A percentile compares a stretch with the other conserved stretches of the same genome.
Conservation (phyloP, 2,888 invertebrate genomes). For the Amblyjoppa proteus region DNA sequence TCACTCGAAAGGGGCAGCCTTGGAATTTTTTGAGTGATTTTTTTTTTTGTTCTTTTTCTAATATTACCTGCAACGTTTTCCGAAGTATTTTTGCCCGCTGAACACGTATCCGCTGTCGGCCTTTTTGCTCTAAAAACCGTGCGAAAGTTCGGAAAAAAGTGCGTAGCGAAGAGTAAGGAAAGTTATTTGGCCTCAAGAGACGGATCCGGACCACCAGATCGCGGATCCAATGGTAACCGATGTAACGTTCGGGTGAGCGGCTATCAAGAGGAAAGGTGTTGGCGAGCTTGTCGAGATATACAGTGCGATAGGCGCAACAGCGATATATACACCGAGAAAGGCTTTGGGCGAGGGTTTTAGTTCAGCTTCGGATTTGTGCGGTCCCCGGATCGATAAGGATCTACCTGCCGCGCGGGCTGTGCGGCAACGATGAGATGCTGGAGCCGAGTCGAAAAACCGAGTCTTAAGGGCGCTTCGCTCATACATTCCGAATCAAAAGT, state of each 20-base stretch:
- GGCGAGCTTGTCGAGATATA: constrained; percentile 66
- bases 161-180: background rate
- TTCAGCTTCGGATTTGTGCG: constrained; percentile 58
- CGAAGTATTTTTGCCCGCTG: too few species aligned
- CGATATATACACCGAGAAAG: constrained; percentile 21
- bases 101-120: too few species aligned
- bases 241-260: constrained; percentile 19
- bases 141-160: too few species aligned
- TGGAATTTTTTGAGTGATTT: too few species aligned
- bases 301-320: constrained; percentile 37
- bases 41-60: too few species aligned
- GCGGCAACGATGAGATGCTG: constrained; percentile 54
- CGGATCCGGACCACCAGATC: constrained; percentile 8
- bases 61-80: too few species aligned
- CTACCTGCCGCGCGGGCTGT: constrained; percentile 55
- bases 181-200: background rate
- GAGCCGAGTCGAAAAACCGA: constrained; percentile 20
- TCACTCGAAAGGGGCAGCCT: too few species aligned
- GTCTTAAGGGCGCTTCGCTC: constrained; percentile 6
- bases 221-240: background rate
- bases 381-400: constrained; percentile 61
- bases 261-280: constrained; percentile 59
- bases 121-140: too few species aligned
- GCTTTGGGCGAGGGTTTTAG: constrained; percentile 3
- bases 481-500: too few species aligned